Base-by-base conservation (phyloP, 2,113 vertebrate genomes). In the Stegastes partitus region DNA sequence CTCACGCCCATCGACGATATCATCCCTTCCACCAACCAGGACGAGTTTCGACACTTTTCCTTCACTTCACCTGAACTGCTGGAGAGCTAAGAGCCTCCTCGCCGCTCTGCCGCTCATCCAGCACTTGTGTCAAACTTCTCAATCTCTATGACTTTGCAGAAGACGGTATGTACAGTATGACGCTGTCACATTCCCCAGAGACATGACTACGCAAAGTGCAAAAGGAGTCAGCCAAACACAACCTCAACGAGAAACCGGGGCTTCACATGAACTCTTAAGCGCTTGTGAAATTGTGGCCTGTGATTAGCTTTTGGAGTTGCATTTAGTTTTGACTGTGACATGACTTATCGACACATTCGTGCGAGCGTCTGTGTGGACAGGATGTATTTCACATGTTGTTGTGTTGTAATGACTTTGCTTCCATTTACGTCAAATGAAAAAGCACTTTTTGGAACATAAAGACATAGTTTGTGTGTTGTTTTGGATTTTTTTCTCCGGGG, bases 21-120 rank as follows among this genome's bases (percentile, higher is more conserved):
- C 83, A 94, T 99, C 81, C 94, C 96, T 0, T 94, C 96, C 90
- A 95, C 97, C 93, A 98, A 96, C 90, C 98, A 99, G 89, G 97
- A 99, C 16, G 98, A 99, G 92, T 99, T 99, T 75, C 93, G 93
- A 79, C 93, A 97, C 94, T 99, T 99, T 95, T 99, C 98, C 51
- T 99, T 96, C 89, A 96, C 96, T 14, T 96, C 96, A 39, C 86
- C 96, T 3, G 97, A 98, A 34, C 87, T 95, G 39, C 69, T 94
- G 26, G 89, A 86, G 21, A 74, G 62, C 56, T 92, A 74, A 75
- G 11, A 50, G 26, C 15, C 34, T 49, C 53, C 31, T 45, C 14
- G 1, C 8, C n/a, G 56, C 25, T 31, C 15, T 37, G 14, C 28
- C 21, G 34, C 11, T 44, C 45, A 2, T 55, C 37, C 11, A 25